Base-by-base conservation (phyloP, 1,140 invertebrate genomes). In the Lamellibrachia luymesi region DNA sequence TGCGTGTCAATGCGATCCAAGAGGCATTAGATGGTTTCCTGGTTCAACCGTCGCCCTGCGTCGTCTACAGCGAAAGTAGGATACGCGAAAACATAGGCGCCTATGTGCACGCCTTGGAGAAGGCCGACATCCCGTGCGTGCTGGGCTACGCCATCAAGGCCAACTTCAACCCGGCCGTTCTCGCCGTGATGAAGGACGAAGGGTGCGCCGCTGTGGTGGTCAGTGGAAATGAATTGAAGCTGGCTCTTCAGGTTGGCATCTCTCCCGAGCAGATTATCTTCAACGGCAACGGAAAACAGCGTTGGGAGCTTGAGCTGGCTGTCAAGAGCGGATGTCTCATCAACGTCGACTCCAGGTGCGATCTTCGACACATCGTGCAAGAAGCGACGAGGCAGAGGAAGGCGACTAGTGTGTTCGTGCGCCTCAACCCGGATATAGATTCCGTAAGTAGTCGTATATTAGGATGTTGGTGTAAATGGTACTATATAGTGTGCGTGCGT, bases 241-340 rank as follows among this genome's bases (percentile, higher is more conserved):
- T 95, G 13, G 96, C 96, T 6, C 51, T 96, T 50, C 93, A 95
- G 80, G 93, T 94, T 22, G 96, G 96, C 25, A 96, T 96, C 94
- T 17, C 93, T 27, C 94, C 95, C 22, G 89, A 93, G 50, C 91
- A 93, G 6, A 95, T 96, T 25, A 92, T 97, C 52, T 95, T 96
- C 27, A 97, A 96, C 94, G 96, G 96, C 38, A 96, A 96, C 93
- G 96, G 96, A 27, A 97, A 97, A 94, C 94, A 94, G 5, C 93
- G 93, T 0, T 96, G 95, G 95, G 96, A 96, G 94, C 95, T 96
- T 4, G 94, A 95, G 50, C 90, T 96, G 50, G 96, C 96, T 4
- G 94, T 96, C 10, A 93, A 95, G 90, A 92, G 94, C 50, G 95
- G 94, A 8, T 96, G 96, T 56, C 90, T 96, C 6, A 93, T 97